Evolutionary conservation across 2,113 vertebrate species (phyloP), one percentile per base, ranked within the genome.

Genomic region (Gavialis gangeticus): DNA sequence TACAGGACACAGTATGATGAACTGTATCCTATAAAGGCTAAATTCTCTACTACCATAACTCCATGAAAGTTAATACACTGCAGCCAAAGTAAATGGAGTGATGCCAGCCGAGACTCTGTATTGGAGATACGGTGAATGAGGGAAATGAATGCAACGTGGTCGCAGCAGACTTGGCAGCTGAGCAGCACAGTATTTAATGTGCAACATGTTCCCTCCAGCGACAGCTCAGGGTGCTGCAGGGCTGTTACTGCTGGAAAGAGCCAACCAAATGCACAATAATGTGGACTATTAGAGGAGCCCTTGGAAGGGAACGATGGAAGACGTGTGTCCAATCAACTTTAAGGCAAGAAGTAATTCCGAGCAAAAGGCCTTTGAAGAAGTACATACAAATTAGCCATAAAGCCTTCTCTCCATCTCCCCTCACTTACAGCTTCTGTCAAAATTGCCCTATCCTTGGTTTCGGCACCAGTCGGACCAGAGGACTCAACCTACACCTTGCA

Each of bases 191-290:
- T 69, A 46, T 69, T 54, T 63, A 2, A 0, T 28, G 7, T 12
- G 92, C 81, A 6, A 46, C 83, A 86, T 2, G 24, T 95, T 94
- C 96, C 97, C 95, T 91, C 97, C 96, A 95, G 96, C 83, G 96
- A 62, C 15, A 57, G 1, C 6, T 79, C 71, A 88, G 6, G 15
- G 66, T 66, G 84, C 69, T 64, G 5, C 9, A 1, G 79, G 19
- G 56, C 63, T 63, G 5, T 25, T 73, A 28, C 16, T 37, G 4
- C 1, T 55, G 54, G 28, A 25, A 76, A 87, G 7, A 63, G 30
- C 12, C 24, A 75, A 77, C 8, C 3, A 34, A 34, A 78, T 24
- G 24, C 0, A 25, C 0, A n/a, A 6, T 77, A 15, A 17, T 27
- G 46, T 27, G 34, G 71, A 80, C 6, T 25, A 73, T 46, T 24